Base-by-base conservation (phyloP, 1,140 invertebrate genomes). In the Chironomus tepperi region DNA sequence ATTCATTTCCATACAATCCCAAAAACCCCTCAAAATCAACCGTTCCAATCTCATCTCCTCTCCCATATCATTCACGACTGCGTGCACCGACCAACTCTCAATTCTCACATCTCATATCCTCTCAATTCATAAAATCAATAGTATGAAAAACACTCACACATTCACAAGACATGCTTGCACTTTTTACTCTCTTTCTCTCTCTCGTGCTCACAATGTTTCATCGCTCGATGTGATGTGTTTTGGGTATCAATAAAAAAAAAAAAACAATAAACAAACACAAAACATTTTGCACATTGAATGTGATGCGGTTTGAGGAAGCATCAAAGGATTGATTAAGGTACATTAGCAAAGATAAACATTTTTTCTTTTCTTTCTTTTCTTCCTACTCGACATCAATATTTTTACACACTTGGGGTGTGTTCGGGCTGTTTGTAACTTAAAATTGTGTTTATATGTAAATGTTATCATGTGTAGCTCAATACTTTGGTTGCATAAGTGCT, bases 321-420 rank as follows among this genome's bases (percentile, higher is more conserved):
- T 57, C 47, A 57, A 57, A 57, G 47, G 47, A 57, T 57, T 57
- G 47, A 57, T 57, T 57, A 57, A 57, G 47, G 47, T 57, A 57
- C 47, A 57, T 57, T 57, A 57, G 47, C 47, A 57, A 57, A 57
- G 47, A 57, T 57, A 57, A 57, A 57, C 47, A 57, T n/a, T 57
- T 57, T 57, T 47, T 47, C 47, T 57, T n/a, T n/a, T n/a, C 5
- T 12, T 57, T 57, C 47, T n/a, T n/a, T n/a, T 9, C 47, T 57
- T 57, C 47, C 47, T 34, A 34, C 5, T 34, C 24, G 24, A 34
- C 24, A 34, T 34, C 24, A 34, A 34, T 34, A 34, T 34, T 34
- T 34, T 34, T 34, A 34, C 24, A 34, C 24, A 34, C 24, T 34
- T 34, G 24, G 24, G 24, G 24, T 34, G 24, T 34, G 24, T 34